Base-by-base conservation (phyloP, 2,888 invertebrate species). In the Horisme vitalbata region DNA sequence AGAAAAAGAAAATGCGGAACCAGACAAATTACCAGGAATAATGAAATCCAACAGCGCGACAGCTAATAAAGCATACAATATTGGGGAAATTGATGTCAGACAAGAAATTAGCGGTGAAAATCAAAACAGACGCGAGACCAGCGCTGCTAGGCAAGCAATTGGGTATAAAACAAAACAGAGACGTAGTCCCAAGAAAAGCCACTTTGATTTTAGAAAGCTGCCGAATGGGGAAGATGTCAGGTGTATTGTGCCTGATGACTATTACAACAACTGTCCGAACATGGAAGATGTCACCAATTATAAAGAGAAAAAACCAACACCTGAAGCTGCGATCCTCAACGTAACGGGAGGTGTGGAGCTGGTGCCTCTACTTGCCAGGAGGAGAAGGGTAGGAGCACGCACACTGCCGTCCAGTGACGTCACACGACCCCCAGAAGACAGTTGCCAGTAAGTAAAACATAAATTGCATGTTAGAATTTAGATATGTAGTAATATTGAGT, bases 281-380 rank as follows among this genome's bases (percentile, higher is more conserved):
- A 51, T 53, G 43, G 59, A 58, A 14, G 41, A 36, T 13, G 34
- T 49, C 10, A 49, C 47, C 2, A 58, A 49, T 41, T 46, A 43
- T 9, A 55, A 44, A 12, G 75, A 77, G 32, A 80, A 79, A 49
- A 82, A 85, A 35, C 61, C 60, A 9, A 90, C 89, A 2, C 87
- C 90, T 10, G 90, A 89, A 50, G 71, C 73, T 7, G 64, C 75
- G 10, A 83, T 90, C 38, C 56, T 88, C 11, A 73, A 79, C 49
- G 67, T 90, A 51, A 93, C 92, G 1, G 93, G 93, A 11, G 95
- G 95, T 12, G 91, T 94, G 35, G 95, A 95, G 79, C 84, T 96
- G 66, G 95, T 95, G 41, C 94, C 95, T 1, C 81, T 96, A 35
- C 78, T 96, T 55, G 94, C 95, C 12, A 91, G 93, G 53, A 91